Evolutionary conservation across 2,113 vertebrate species (phyloP), one percentile per base, ranked within the genome.

Genomic region (Hypomesus transpacificus): DNA sequence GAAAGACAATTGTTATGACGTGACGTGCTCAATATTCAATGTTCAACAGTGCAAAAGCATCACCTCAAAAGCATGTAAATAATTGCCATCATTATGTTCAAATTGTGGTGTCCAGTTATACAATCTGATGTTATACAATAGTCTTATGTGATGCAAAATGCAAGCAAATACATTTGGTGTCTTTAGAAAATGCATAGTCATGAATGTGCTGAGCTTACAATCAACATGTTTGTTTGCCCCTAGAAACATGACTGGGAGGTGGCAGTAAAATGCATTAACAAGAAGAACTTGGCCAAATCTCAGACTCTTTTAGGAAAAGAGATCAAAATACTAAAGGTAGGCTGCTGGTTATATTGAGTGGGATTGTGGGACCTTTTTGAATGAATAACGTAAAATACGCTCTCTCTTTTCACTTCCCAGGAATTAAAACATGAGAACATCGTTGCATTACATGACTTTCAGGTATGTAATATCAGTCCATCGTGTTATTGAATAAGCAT

Each of bases 271-370:
- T 98, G 96, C 82, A 99, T 99, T 71, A 98, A 97, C 87, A 99
- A 98, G 92, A 98, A 98, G 83, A 99, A 98, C 75, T 87, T 99
- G 74, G 95, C 95, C 70, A 99, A 98, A 86, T 97, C 96, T 21
- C 97, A 99, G 80, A 96, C 96, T 0, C 91, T 99, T 39, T 75
- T 99, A 84, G 97, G 96, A 57, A 99, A 99, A 83, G 97, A 99
- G 85, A 98, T 99, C 81, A 98, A 97, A 87, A 99, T 98, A 76
- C 90, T 99, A n/a, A 98, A 99, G 95, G 96, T 98, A 92, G 90
- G 82, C 14, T 20, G 57, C 14, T 5, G 31, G 4, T 58, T 53
- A 52, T 62, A 7, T 13, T 11, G 9, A 46, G 28, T 67, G 1
- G 1, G 21, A 7, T 22, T n/a, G 3, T 64, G 24, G n/a, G 8